Base-by-base conservation (phyloP, 2,113 vertebrate genomes). In the Neogale vison region DNA sequence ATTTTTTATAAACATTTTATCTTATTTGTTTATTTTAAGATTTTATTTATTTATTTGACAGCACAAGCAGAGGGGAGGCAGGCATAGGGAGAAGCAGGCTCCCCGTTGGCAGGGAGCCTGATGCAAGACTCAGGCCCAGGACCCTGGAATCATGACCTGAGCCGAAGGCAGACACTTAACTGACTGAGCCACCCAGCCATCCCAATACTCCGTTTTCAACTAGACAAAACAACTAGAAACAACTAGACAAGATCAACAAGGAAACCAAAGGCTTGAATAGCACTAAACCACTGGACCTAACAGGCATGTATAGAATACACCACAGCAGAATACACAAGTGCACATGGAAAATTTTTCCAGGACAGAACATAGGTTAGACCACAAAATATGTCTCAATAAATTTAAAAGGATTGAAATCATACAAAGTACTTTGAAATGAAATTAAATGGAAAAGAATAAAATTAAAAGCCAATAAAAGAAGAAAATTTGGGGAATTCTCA, bases 381-480 rank as follows among this genome's bases (percentile, higher is more conserved):
- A 72, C 81, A 90, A 93, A 93, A 90, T 45, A 72, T 59, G 39
- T 72, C 81, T 74, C 57, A 76, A 45, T 93, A 85, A 17, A 95
- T 90, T 59, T 74, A 67, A 97, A 93, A 89, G 31, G 77, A 89
- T 6, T 93, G 23, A 69, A 97, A 79, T 85, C 45, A 72, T 90
- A 79, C 18, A 90, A 57, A 55, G 31, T 67, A 86, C 39, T 57
- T 76, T 82, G 39, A 8, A 90, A 81, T 77, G 65, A 88, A 88
- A 77, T 95, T 65, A 86, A 21, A 57, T 86, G 36, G 39, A 88
- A 85, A 77, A 59, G 31, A 50, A 61, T 52, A 7, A 93, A 91
- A 91, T 91, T 77, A 63, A 17, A 96, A 90, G 87, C 87, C 65
- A 88, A 88, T 71, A 84, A 83, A 90, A 90, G 42, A 84, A 87